Evolutionary conservation across 2,113 vertebrate species (phyloP).

Genomic region (Rhipidura dahli): DNA sequence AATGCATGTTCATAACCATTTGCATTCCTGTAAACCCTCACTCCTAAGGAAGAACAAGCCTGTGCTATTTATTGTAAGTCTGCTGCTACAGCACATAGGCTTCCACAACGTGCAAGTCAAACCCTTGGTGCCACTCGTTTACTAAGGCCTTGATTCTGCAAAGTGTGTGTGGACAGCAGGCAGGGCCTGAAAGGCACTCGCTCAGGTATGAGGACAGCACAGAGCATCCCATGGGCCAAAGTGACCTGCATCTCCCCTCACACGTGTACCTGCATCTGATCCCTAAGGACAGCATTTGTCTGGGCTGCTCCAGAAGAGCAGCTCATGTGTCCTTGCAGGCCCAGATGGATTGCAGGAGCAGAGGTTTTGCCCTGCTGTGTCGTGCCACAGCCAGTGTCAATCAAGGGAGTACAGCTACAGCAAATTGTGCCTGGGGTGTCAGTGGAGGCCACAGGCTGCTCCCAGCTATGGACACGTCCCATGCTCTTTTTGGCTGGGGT

Average conservation of each 20-base stretch:
- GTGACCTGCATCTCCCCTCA: neutral
- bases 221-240: neutral
- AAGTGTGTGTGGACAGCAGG: neutral
- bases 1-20: neutral
- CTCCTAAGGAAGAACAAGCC: neutral
- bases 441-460: neutral
- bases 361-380: neutral
- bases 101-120: fast-evolving
- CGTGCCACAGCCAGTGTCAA: neutral
- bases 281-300: neutral
- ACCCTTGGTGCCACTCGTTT: neutral
- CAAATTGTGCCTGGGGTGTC: neutral
- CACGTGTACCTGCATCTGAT: fast-evolving
- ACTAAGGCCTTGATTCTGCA: neutral
- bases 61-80: neutral
- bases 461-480: fast-evolving
- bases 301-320: neutral
- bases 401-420: neutral
- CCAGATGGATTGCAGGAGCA: neutral
- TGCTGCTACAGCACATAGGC: neutral
- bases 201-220: neutral
- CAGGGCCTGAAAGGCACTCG: neutral
- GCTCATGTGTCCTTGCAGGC: neutral
- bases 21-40: neutral
- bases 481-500: fast-evolving